Evolutionary conservation across 1,140 invertebrate species (phyloP), one percentile per base, ranked within the genome.

Genomic region (Aporrectodea caliginosa): DNA sequence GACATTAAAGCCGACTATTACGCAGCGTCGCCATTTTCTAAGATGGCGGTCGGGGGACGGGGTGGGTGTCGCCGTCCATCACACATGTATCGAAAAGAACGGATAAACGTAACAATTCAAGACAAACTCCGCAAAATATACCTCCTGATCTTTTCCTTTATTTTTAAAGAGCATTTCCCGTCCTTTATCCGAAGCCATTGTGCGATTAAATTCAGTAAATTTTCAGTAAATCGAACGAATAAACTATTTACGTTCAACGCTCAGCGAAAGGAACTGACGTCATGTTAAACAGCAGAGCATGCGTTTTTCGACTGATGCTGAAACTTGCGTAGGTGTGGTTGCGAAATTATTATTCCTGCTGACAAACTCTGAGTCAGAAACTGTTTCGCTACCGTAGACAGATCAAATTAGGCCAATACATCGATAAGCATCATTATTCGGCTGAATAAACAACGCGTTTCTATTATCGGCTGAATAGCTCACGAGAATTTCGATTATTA

Each of bases 61-160:
- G 95, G 82, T 27, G 83, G 75, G 72, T 30, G 70, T 84, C 73
- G 73, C 70, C 73, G 68, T 29, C n/a, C 58, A 74, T 27, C 32
- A 34, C 16, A 68, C 79, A 34, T 35, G 31, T 77, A 79, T 29
- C 78, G 69, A 70, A 73, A 69, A 43, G 35, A 43, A 79, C 33
- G 35, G 69, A 32, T 75, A 68, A 35, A 77, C 69, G 58, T 35
- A n/a, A 80, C 16, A 77, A 43, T 73, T 35, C 29, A 16, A 32
- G 58, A 71, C 29, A 79, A 32, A 58, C n/a, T 68, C 69, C 16
- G 14, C 72, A 69, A 76, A 76, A 93, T 94, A 93, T 91, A 97
- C 95, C 90, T 97, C 95, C 89, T 95, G 93, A 91, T 97, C 95
- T 91, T 96, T 97, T 85, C 95, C 95, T 92, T 96, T 96, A 91